Conservation (phyloP, 2,797 vertebrate species). For the Thripadectes ignobilis region DNA sequence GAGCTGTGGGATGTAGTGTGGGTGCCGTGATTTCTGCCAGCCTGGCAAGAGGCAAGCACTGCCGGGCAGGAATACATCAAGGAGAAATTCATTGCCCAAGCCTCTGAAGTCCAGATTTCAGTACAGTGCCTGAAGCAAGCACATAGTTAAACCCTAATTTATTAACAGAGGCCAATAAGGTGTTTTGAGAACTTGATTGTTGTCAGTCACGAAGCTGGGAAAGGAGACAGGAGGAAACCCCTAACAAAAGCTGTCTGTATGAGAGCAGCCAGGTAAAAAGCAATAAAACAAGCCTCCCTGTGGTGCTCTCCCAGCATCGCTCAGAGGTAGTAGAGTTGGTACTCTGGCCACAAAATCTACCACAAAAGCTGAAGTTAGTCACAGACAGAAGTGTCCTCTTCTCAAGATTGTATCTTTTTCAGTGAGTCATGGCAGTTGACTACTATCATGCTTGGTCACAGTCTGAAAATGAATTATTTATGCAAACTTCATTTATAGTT, state of each 20-base stretch:
- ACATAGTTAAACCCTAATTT: slow-evolving; percentile 36
- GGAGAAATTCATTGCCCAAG: neutral
- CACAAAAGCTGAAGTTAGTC: neutral
- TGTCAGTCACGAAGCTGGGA: neutral
- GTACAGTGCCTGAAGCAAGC: neutral
- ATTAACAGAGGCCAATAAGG: slow-evolving; percentile 54
- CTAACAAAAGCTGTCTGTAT: neutral
- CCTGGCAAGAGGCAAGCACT: neutral
- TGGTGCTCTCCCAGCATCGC: accelerated
- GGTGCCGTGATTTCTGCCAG: neutral
- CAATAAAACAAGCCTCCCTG: neutral
- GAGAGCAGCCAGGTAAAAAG: neutral
- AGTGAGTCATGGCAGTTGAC: neutral
- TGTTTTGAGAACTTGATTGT: neutral
- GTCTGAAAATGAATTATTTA: neutral
- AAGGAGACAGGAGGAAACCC: neutral
- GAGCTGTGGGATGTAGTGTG: accelerated
- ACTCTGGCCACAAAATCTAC: neutral
- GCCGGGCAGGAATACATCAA: neutral
- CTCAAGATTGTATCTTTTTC: neutral
- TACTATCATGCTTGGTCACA: neutral
- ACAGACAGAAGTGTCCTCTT: neutral
- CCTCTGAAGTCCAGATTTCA: neutral
- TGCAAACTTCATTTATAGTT: neutral
- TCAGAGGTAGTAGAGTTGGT: neutral